A percentile compares a stretch with the other conserved stretches of the same genome.
Evolutionary conservation across 53 echinoderm and acorn worm species (phyloP).

Genomic region (Paracentrotus lividus): DNA sequence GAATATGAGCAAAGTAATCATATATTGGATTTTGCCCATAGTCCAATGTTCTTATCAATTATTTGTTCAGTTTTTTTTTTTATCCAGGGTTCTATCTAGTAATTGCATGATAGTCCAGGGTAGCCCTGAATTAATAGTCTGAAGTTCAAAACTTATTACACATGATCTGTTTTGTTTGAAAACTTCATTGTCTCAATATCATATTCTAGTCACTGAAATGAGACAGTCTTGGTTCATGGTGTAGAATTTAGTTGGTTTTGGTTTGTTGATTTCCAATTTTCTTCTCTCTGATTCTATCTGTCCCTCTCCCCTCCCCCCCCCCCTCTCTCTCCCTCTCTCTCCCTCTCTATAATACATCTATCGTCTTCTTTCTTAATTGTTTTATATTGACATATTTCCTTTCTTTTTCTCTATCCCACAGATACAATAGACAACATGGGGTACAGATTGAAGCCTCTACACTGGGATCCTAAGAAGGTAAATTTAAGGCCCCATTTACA

Average conservation of each 20-base stretch:
- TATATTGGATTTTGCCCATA: background rate
- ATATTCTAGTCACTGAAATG: background rate
- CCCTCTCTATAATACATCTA: background rate
- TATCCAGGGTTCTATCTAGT: background rate
- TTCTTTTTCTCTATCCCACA: background rate
- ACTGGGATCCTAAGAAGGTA: conserved; percentile 97
- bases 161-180: background rate
- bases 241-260: background rate
- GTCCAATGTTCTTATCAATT: background rate
- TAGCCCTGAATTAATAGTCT: background rate
- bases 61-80: background rate
- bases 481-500: too few species aligned
- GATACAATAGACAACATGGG: conserved; percentile 78
- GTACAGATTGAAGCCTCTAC: conserved; percentile 58
- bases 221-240: background rate
- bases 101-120: background rate
- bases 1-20: background rate
- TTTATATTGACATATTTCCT: background rate
- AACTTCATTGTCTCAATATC: background rate
- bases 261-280: background rate
- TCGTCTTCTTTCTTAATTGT: background rate
- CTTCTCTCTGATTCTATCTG: background rate
- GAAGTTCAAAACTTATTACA: background rate
- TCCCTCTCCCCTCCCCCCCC: background rate
- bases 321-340: background rate